A percentile compares a stretch with the other conserved stretches of the same genome.
Evolutionary conservation across 2,113 vertebrate genomes (phyloP).

Genomic region (Grallaria varia): DNA sequence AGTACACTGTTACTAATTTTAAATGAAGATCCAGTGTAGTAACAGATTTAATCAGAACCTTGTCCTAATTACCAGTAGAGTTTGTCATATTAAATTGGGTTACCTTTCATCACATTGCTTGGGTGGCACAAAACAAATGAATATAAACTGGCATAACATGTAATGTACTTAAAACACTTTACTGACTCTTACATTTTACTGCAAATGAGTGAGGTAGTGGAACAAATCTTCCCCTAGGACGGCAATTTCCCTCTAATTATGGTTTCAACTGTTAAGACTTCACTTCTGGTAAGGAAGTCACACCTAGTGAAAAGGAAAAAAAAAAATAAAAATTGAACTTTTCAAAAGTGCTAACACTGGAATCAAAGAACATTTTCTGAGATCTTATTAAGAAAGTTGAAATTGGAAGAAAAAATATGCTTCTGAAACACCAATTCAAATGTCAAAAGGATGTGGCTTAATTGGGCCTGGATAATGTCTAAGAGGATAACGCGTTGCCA

Average conservation of each 20-base stretch:
- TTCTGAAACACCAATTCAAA: neutral
- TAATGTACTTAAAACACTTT: neutral
- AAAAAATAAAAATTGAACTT: neutral
- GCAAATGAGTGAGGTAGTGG: neutral
- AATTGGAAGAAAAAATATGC: neutral
- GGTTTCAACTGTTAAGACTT: neutral
- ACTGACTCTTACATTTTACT: neutral
- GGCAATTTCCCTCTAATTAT: neutral
- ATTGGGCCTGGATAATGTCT: neutral
- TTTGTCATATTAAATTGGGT: conserved; percentile 17
- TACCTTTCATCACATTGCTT: neutral
- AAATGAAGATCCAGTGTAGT: neutral
- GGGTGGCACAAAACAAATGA: neutral
- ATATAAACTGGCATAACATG: neutral
- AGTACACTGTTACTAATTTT: neutral
- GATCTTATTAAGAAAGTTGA: neutral
- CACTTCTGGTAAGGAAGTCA: neutral
- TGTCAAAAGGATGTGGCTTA: neutral
- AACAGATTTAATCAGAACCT: conserved; percentile 5
- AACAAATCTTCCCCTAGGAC: neutral
- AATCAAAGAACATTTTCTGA: neutral
- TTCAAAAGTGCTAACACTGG: neutral
- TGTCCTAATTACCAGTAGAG: conserved; percentile 8
- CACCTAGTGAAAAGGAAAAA: neutral
- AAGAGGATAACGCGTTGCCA: neutral